These are phyloP conservation scores for Vulpes ferrilata DNA, from an alignment of 2,113 vertebrate genomes.

Conservation along the genomic window DNA sequence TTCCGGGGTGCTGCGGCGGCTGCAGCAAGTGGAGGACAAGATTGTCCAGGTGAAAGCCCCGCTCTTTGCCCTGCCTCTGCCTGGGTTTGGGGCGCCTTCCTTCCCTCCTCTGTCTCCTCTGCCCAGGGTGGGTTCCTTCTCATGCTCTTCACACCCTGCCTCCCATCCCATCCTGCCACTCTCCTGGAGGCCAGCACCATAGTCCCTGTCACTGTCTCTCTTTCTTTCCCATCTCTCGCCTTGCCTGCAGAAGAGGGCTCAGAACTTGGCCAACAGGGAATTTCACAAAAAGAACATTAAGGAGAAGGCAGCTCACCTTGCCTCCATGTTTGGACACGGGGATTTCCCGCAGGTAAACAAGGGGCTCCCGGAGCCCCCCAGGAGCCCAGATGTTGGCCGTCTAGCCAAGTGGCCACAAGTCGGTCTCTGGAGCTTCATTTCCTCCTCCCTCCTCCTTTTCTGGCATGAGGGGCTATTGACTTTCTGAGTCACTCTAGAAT, in stretches of 20 bases:
- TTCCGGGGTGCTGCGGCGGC: slow-evolving; percentile 94
- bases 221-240: slow-evolving; percentile 72
- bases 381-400: neutral
- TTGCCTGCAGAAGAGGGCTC: slow-evolving; percentile 93
- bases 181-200: neutral
- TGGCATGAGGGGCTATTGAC: neutral
- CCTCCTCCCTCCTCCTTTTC: neutral
- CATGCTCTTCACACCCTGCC: neutral
- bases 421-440: neutral
- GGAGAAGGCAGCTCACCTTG: slow-evolving; percentile 96
- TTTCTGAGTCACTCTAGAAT: neutral
- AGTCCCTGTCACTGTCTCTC: slow-evolving; percentile 16
- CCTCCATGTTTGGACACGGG: slow-evolving; percentile 91
- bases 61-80: neutral
- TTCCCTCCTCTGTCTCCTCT: neutral
- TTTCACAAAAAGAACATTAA: slow-evolving; percentile 98
- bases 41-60: slow-evolving; percentile 94
- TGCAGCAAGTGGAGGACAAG: slow-evolving; percentile 96
- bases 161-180: neutral
- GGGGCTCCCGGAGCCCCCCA: neutral
- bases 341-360: slow-evolving; percentile 93
- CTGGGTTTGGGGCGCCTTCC: neutral
- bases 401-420: neutral
- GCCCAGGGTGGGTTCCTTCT: neutral
- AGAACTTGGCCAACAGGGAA: slow-evolving; percentile 95